Evolutionary conservation across 2,888 invertebrate species (phyloP).

Genomic region (Scelioninae gen. 1): DNA sequence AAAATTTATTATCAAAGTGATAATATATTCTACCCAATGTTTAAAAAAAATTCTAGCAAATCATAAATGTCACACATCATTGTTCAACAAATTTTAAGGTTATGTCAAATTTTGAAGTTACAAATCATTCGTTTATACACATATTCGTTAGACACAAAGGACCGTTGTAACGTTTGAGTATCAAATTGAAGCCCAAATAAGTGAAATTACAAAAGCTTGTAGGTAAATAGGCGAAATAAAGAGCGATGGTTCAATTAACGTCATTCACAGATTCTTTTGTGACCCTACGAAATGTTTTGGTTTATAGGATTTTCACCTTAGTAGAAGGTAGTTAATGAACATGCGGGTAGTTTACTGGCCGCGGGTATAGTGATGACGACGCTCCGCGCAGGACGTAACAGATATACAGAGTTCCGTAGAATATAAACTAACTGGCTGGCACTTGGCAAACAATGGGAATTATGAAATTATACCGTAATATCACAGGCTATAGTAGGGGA

Average conservation of each 20-base stretch:
- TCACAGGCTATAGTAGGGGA: slow-evolving; percentile 2
- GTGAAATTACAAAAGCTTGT: background rate
- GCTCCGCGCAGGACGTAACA: slow-evolving; percentile 43
- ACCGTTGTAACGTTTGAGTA: background rate
- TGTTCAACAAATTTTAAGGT: no score
- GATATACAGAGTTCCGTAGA: slow-evolving; percentile 36
- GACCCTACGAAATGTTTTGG: slow-evolving; percentile 58
- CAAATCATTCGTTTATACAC: background rate
- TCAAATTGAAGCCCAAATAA: no score
- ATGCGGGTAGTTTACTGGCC: slow-evolving; percentile 58
- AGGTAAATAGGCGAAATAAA: slow-evolving; percentile 18
- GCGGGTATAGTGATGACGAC: slow-evolving; percentile 44
- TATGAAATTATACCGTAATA: slow-evolving; percentile 50
- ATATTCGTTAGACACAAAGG: background rate
- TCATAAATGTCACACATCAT: no score
- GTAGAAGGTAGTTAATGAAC: slow-evolving; percentile 61
- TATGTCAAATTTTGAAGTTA: no score
- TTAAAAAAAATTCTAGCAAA: no score
- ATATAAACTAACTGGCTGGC: slow-evolving; percentile 56
- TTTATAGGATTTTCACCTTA: slow-evolving; percentile 63
- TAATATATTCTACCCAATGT: no score
- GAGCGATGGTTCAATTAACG: slow-evolving; percentile 60
- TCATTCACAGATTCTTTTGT: slow-evolving; percentile 53
- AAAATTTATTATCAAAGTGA: no score
- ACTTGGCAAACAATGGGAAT: slow-evolving; percentile 57